Conservation (phyloP, 2,113 vertebrate species). For the Dasyurus viverrinus region DNA sequence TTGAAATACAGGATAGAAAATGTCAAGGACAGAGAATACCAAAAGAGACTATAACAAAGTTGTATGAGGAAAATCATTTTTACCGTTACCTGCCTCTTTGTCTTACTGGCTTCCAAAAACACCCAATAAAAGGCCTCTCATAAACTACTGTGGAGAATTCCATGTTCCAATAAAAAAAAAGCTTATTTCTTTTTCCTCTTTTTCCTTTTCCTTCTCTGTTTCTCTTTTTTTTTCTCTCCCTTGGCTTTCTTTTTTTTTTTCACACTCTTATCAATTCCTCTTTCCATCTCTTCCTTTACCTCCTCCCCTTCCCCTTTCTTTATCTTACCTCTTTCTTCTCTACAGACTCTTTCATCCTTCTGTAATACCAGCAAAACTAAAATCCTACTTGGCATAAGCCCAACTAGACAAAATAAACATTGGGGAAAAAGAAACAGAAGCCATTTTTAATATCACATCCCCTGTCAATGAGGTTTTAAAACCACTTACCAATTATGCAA, state of each 20-base stretch:
- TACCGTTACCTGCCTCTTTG: background rate
- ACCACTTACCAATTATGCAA: constrained; percentile 22
- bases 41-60: constrained; percentile 30
- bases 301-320: background rate
- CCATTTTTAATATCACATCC: constrained; percentile 20
- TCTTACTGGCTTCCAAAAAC: background rate
- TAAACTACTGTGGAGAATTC: background rate
- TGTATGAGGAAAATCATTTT: constrained; percentile 20
- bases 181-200: background rate
- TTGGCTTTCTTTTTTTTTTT: background rate
- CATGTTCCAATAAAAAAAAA: background rate
- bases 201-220: background rate
- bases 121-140: background rate
- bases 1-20: constrained; percentile 19
- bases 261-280: background rate
- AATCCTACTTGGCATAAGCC: background rate
- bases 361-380: background rate
- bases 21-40: constrained; percentile 42
- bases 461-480: constrained; percentile 20
- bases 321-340: background rate
- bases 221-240: background rate
- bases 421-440: constrained; percentile 13
- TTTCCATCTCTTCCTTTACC: background rate
- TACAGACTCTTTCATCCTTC: background rate
- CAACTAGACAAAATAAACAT: background rate